phyloP scores from a whole-genome alignment of 2,113 vertebrate species.

The Verasper variegatus region DNA sequence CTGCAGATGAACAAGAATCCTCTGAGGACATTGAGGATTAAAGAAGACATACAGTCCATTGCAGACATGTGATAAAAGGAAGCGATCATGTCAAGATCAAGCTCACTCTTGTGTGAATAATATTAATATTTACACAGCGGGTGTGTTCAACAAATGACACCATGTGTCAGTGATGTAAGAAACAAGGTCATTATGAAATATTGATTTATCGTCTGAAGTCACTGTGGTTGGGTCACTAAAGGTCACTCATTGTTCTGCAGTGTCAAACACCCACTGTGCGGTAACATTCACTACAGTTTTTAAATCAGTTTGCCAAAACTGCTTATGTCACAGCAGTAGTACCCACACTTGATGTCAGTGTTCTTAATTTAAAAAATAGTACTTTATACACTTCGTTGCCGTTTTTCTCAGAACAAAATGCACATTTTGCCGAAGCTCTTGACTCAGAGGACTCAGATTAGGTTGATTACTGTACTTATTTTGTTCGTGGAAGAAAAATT shows the following conservation, averaged over 20 bases:
- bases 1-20: conserved; percentile 11
- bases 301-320: not conserved
- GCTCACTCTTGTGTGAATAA: not conserved
- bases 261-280: not conserved
- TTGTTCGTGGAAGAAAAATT: conserved; percentile 37
- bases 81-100: conserved; percentile 12
- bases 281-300: not conserved
- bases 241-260: not conserved
- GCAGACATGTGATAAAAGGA: conserved; percentile 8
- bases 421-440: conserved; percentile 34
- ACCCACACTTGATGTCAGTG: conserved; percentile 2
- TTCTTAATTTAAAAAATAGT: not conserved
- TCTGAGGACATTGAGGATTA: not conserved
- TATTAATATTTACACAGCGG: conserved; percentile 11
- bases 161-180: not conserved
- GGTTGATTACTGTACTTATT: conserved; percentile 38
- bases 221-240: not conserved
- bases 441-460: conserved; percentile 38
- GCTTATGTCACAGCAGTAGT: conserved; percentile 1
- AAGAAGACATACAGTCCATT: not conserved
- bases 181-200: not conserved
- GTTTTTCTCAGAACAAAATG: conserved; percentile 7
- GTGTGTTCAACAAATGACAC: not conserved
- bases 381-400: conserved; percentile 1
- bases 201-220: not conserved